phyloP scores from a whole-genome alignment of 2,888 invertebrate species.

The Formica aserva region DNA sequence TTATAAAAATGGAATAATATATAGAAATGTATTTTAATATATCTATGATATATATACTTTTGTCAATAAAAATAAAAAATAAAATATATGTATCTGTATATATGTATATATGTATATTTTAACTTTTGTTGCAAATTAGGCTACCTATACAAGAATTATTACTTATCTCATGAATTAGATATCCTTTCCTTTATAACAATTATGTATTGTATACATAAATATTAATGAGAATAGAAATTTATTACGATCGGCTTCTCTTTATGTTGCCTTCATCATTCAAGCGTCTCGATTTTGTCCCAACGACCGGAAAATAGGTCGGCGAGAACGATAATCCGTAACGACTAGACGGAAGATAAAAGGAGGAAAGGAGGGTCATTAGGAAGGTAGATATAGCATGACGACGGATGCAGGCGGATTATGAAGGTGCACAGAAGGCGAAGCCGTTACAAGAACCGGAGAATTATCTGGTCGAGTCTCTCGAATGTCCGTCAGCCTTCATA shows the following conservation, averaged over 20 bases:
- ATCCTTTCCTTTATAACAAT: not conserved
- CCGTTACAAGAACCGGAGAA: conserved; percentile 28
- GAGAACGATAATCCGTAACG: conserved; percentile 58
- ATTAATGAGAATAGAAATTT: conserved; percentile 31
- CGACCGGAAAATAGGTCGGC: conserved; percentile 49
- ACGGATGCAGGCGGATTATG: conserved; percentile 50
- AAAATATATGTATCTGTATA: not conserved
- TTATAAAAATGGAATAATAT: too few relatives aligned
- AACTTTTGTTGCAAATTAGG: not conserved
- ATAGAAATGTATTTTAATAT: too few relatives aligned
- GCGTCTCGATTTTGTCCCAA: conserved; percentile 34
- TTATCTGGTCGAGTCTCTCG: conserved; percentile 32
- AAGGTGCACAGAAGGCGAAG: conserved; percentile 43
- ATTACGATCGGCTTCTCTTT: conserved; percentile 20
- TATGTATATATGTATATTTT: not conserved
- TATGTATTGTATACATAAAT: not conserved
- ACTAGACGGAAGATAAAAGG: conserved; percentile 50
- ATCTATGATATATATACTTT: too few relatives aligned
- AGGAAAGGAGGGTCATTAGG: conserved; percentile 45
- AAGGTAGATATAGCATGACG: conserved; percentile 25
- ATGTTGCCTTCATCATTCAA: conserved; percentile 15
- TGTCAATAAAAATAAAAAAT: not conserved
- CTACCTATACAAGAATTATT: not conserved
- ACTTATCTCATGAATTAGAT: not conserved
- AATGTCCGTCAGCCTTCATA: conserved; percentile 29